These are phyloP conservation scores for Drosophila mettleri DNA, from an alignment of 2,888 invertebrate species.

Conservation along the genomic window DNA sequence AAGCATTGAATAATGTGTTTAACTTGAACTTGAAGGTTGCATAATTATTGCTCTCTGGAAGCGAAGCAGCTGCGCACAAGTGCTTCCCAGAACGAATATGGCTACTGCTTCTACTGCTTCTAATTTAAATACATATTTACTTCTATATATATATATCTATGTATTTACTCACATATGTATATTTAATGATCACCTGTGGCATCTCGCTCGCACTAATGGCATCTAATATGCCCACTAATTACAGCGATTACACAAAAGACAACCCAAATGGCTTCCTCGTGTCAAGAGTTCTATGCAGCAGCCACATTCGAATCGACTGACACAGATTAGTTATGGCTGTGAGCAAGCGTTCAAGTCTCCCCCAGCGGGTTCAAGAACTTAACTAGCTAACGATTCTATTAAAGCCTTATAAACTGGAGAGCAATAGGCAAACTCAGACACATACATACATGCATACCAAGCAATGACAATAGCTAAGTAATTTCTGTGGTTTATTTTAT, in stretches of 20 bases:
- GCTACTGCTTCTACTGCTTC: conserved; percentile 4
- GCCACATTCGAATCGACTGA: conserved; percentile 40
- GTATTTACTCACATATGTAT: too few relatives aligned
- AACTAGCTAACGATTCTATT: conserved; percentile 59
- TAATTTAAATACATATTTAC: not conserved
- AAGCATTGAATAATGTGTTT: not conserved
- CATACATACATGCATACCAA: not conserved
- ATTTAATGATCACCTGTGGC: conserved; percentile 35
- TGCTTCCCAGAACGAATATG: not conserved
- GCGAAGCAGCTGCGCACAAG: conserved; percentile 2
- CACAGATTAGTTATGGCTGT: conserved; percentile 58
- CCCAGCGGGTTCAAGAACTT: conserved; percentile 60
- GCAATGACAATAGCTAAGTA: conserved; percentile 19
- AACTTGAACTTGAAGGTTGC: conserved; percentile 7
- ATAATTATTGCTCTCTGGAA: conserved; percentile 18
- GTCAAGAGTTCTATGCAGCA: conserved; percentile 44
- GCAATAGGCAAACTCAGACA: conserved; percentile 1
- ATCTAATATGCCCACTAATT: conserved; percentile 43
- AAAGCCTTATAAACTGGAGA: conserved; percentile 21
- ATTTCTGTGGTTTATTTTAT: not conserved
- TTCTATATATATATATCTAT: not conserved
- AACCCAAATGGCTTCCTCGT: conserved; percentile 57
- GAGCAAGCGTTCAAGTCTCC: conserved; percentile 42
- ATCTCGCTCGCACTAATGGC: conserved; percentile 40
- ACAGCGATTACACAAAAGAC: conserved; percentile 53